Conservation (phyloP, 2,113 vertebrate genomes). For the Isurus oxyrinchus region DNA sequence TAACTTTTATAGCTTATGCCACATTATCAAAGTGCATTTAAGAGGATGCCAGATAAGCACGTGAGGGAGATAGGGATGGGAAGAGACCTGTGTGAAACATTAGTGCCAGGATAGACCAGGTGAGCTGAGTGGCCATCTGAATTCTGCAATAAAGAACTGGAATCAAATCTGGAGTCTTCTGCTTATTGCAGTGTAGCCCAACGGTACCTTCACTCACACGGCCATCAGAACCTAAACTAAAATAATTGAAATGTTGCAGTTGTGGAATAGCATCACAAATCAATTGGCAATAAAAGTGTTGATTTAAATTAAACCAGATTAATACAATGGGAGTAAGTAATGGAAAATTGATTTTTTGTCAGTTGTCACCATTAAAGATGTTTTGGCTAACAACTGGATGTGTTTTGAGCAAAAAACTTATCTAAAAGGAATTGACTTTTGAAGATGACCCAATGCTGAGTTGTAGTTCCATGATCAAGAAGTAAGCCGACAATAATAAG, state of each 20-base stretch:
- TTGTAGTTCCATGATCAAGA: not conserved
- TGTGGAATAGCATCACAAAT: not conserved
- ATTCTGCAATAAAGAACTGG: not conserved
- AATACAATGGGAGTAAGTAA: not conserved
- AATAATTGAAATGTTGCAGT: not conserved
- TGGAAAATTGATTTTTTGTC: not conserved
- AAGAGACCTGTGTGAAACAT: not conserved
- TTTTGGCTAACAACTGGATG: not conserved
- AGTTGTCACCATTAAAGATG: not conserved
- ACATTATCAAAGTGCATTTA: not conserved
- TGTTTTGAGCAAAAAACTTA: not conserved
- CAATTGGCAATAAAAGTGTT: not conserved
- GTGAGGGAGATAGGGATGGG: not conserved
- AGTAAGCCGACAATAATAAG: not conserved
- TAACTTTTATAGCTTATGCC: not conserved
- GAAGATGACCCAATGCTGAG: not conserved
- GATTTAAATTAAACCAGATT: not conserved
- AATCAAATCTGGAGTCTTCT: not conserved
- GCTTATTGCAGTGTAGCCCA: not conserved
- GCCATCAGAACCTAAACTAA: not conserved
- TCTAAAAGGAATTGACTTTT: not conserved
- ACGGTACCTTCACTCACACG: not conserved
- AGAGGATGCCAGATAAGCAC: not conserved
- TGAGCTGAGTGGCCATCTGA: not conserved
- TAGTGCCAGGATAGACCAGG: not conserved